Evolutionary conservation across 2,113 vertebrate species (phyloP), one percentile per base, ranked within the genome.

Genomic region (Eulemur rufifrons): DNA sequence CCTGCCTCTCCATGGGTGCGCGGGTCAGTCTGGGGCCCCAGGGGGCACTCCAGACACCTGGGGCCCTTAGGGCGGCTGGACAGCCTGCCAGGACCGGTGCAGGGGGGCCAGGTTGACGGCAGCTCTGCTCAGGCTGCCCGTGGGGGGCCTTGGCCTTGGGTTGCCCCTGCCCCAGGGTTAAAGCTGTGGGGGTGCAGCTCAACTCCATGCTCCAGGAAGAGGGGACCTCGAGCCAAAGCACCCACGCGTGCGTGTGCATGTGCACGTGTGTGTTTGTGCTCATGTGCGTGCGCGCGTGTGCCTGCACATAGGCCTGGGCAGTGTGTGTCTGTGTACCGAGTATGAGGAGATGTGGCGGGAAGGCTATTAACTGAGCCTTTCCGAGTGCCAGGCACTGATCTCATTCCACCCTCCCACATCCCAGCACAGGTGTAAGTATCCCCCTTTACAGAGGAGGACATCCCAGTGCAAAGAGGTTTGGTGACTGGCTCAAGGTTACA

Each of bases 261-360:
- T 25, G 18, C 21, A 25, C 32, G 39, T 3, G 32, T 37, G 42
- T 52, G 63, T 11, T 52, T 52, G n/a, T 29, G 10, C 13, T 10
- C 21, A 18, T 21, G 20, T 39, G 91, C 13, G 50, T 8, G 50
- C 10, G 17, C 45, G 37, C 23, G 12, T n/a, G 59, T 27, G 59
- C 20, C 1, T 1, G 29, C 71, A 37, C 27, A 8, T 18, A n/a
- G 17, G 56, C 27, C 45, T n/a, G 20, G 3, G 13, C 1, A 3
- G 45, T 59, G 25, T 29, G 7, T 68, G 81, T 78, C 59, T 54
- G 23, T 63, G 52, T 21, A 29, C 10, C 21, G 64, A 47, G 47
- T 39, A 3, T 20, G 17, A 76, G 61, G 39, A 77, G 39, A 78
- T 39, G 69, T 4, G 21, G 50, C 61, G 2, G 29, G 20, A 37